Conservation (phyloP, 2,888 invertebrate species). For the Rotaria macrura region DNA sequence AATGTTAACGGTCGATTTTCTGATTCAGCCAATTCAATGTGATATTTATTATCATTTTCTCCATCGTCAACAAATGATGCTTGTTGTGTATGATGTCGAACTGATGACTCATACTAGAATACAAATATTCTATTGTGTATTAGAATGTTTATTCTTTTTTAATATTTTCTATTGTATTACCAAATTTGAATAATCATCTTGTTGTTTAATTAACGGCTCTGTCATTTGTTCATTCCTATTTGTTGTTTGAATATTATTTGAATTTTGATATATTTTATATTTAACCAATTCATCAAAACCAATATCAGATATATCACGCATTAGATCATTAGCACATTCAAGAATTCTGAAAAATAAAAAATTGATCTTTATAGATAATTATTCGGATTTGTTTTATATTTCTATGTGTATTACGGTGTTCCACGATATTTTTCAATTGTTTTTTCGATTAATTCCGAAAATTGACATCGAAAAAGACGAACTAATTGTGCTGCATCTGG, state of each 20-base stretch:
- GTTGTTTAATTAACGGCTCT: not conserved
- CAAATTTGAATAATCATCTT: not conserved
- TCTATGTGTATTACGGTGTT: not conserved
- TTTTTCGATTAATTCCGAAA: not conserved
- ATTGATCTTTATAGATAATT: not conserved
- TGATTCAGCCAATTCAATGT: constrained; percentile 9
- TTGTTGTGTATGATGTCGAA: not conserved
- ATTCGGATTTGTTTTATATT: too few species aligned
- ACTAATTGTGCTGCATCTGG: not conserved
- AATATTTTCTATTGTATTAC: too few species aligned
- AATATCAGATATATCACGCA: constrained; percentile 9
- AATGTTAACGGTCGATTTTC: constrained; percentile 9
- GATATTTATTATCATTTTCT: constrained; percentile 2
- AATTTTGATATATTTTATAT: not conserved
- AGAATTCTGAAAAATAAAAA: not conserved
- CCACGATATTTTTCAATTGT: not conserved
- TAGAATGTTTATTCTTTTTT: not conserved
- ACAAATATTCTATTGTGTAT: not conserved
- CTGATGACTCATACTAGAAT: not conserved
- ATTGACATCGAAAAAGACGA: not conserved
- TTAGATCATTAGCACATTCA: not conserved
- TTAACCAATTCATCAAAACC: not conserved
- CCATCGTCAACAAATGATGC: not conserved
- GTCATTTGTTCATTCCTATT: not conserved
- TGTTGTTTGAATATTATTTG: not conserved